These are phyloP conservation scores for Drosophila paracracens DNA, from an alignment of 2,888 invertebrate species.

Conservation along the genomic window DNA sequence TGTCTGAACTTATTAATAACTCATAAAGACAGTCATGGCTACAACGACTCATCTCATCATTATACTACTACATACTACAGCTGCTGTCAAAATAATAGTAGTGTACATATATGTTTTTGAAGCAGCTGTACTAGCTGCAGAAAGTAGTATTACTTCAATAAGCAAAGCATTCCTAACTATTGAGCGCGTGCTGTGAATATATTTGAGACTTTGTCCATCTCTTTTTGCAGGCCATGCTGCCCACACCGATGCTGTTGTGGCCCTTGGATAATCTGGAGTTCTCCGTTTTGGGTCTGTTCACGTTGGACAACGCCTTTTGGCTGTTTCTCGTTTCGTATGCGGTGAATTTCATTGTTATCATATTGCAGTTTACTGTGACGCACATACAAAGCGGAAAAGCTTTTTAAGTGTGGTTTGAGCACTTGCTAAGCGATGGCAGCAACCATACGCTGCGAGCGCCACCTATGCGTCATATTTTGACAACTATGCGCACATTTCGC, in stretches of 20 bases:
- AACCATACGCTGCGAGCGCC: conserved; percentile 19
- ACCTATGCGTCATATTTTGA: conserved; percentile 7
- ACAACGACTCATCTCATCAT: too few species aligned
- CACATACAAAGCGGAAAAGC: conserved; percentile 39
- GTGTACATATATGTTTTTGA: too few species aligned
- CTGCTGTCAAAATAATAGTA: background rate
- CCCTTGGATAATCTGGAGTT: conserved; percentile 63
- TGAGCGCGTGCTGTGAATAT: background rate
- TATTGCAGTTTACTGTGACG: conserved; percentile 72
- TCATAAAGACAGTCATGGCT: too few species aligned
- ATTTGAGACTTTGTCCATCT: background rate
- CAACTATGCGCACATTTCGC: background rate
- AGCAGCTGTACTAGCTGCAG: background rate
- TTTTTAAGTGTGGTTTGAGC: background rate
- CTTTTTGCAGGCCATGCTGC: conserved; percentile 44
- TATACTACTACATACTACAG: background rate
- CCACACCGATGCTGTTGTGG: conserved; percentile 50
- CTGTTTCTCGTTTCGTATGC: conserved; percentile 79
- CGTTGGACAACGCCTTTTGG: conserved; percentile 75
- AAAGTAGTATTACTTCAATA: background rate
- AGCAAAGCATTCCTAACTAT: background rate
- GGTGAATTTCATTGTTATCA: conserved; percentile 80
- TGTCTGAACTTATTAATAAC: too few species aligned
- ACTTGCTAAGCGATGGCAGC: conserved; percentile 26
- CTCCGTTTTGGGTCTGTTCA: conserved; percentile 74